phyloP scores from a whole-genome alignment of 2,888 invertebrate species.

The Caenorhabditis auriculariae region DNA sequence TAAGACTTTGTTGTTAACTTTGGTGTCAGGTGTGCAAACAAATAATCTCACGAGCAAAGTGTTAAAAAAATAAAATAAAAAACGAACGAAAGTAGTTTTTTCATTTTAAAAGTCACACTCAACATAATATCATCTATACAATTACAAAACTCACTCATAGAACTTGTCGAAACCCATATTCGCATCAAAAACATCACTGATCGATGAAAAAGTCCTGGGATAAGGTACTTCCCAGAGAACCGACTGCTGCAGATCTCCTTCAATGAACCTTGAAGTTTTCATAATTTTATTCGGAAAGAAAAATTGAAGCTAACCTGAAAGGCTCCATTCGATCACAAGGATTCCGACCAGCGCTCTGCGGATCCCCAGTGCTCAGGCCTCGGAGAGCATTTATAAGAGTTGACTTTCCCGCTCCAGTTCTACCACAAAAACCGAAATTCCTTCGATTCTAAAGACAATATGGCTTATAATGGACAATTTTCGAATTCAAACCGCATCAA shows the following conservation, averaged over 20 bases:
- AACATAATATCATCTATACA: neutral
- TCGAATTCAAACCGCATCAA: slow-evolving; percentile 29
- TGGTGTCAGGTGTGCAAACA: too few species aligned
- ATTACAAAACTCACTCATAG: slow-evolving; percentile 33
- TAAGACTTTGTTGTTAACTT: too few species aligned
- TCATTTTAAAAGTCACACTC: neutral
- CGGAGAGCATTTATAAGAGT: slow-evolving; percentile 41
- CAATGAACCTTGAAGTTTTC: slow-evolving; percentile 30
- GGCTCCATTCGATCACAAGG: slow-evolving; percentile 44
- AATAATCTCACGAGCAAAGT: too few species aligned
- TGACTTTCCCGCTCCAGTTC: slow-evolving; percentile 42
- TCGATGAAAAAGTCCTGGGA: slow-evolving; percentile 34
- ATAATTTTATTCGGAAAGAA: neutral
- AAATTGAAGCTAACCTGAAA: slow-evolving; percentile 18
- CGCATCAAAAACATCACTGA: slow-evolving; percentile 38
- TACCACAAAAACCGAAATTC: slow-evolving; percentile 43
- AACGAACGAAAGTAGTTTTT: too few species aligned
- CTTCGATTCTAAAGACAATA: slow-evolving; percentile 26
- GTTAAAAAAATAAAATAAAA: too few species aligned
- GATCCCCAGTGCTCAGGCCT: slow-evolving; percentile 35
- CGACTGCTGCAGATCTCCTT: slow-evolving; percentile 36
- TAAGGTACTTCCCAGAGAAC: slow-evolving; percentile 49
- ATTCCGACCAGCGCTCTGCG: slow-evolving; percentile 38
- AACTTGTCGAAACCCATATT: slow-evolving; percentile 48
- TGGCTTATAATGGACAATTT: neutral